A percentile compares a stretch with the other conserved stretches of the same genome.
Conservation (phyloP, 2,113 vertebrate species). For the Megalops atlanticus region DNA sequence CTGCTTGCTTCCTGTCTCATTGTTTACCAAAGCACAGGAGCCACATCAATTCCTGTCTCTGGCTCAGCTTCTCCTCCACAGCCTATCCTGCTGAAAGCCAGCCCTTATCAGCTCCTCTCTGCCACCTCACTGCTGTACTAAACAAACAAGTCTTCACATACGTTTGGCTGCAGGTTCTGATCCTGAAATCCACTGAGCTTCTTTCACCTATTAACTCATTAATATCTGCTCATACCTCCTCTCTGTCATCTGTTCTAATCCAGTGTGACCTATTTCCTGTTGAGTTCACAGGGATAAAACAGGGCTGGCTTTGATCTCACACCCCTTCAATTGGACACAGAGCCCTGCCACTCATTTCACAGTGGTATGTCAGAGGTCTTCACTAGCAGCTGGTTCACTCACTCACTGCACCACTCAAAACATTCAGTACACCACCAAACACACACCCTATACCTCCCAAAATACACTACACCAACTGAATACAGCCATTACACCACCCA, state of each 20-base stretch:
- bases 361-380: no score
- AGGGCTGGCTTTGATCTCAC: no score
- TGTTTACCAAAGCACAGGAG: background rate
- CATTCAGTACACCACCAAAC: no score
- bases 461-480: no score
- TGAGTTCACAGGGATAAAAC: background rate
- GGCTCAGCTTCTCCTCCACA: background rate
- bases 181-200: slow-evolving; percentile 39
- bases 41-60: background rate
- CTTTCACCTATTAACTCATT: slow-evolving; percentile 41
- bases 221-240: slow-evolving; percentile 33
- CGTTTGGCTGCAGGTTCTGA: slow-evolving; percentile 32
- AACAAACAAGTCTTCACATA: background rate
- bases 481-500: no score
- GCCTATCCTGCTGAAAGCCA: background rate
- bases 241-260: slow-evolving; percentile 35
- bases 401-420: no score
- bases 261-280: slow-evolving; percentile 27
- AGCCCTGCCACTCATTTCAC: no score
- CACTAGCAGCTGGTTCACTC: no score
- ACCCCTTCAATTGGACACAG: no score
- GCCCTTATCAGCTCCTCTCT: background rate
- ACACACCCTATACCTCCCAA: no score
- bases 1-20: background rate
- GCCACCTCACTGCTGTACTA: background rate